Conservation (phyloP, 2,888 invertebrate species). For the Hyles lineata region DNA sequence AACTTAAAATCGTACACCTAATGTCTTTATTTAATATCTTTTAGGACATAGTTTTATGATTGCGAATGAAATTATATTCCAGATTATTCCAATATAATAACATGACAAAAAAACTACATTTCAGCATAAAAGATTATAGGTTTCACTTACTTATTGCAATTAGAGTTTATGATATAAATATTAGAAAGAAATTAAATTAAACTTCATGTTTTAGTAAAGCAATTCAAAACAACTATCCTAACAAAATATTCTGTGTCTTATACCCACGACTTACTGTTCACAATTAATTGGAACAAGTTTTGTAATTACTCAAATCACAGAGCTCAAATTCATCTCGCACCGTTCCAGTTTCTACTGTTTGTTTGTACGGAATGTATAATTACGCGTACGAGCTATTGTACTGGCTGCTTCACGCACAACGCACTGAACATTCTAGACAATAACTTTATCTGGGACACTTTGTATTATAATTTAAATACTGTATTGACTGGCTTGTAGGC, state of each 20-base stretch:
- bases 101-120: too few species aligned
- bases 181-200: too few species aligned
- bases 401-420: constrained; percentile 3
- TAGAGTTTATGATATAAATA: too few species aligned
- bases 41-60: too few species aligned
- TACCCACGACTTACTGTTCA: not conserved
- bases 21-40: too few species aligned
- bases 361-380: not conserved
- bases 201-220: not conserved
- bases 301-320: not conserved
- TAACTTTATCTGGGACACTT: not conserved
- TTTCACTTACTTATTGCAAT: too few species aligned
- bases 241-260: not conserved
- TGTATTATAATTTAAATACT: not conserved
- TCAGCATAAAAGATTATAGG: too few species aligned
- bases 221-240: not conserved
- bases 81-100: too few species aligned
- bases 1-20: too few species aligned
- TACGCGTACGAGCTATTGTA: not conserved
- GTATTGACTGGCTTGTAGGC: too few species aligned
- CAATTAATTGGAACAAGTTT: too few species aligned
- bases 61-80: too few species aligned
- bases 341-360: constrained; percentile 3
- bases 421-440: not conserved
- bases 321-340: not conserved